Conservation (phyloP, 92 coral and sea anemone genomes). For the Phymanthus crucifer region DNA sequence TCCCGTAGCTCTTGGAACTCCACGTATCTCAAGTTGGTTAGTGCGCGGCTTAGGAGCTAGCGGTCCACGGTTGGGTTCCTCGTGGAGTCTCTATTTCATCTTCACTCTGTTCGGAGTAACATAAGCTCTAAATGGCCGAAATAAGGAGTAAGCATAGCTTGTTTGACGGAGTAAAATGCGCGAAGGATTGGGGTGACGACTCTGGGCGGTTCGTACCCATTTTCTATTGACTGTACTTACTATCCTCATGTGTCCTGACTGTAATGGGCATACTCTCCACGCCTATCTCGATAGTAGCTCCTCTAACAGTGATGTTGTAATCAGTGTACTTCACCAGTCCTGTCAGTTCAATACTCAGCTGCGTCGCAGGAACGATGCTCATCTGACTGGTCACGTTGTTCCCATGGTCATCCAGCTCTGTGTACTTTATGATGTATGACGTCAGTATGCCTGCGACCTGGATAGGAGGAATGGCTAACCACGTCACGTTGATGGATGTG, state of each 20-base stretch:
- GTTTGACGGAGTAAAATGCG: no score
- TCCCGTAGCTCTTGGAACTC: no score
- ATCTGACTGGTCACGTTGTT: constrained; percentile 14
- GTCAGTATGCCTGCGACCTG: constrained; percentile 69
- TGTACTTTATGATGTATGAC: constrained; percentile 55
- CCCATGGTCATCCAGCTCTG: constrained; percentile 22
- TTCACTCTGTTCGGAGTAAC: no score
- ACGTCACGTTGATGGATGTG: constrained; percentile 54
- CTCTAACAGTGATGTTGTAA: constrained; percentile 62
- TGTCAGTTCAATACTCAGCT: constrained; percentile 45
- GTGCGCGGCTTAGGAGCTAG: no score
- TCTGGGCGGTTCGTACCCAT: no score
- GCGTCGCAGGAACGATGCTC: constrained; percentile 22
- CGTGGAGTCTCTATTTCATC: no score
- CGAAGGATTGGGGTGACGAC: no score
- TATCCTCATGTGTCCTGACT: constrained; percentile 63
- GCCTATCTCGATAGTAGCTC: constrained; percentile 62
- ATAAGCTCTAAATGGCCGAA: no score
- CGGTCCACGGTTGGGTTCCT: no score
- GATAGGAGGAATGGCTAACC: constrained; percentile 57
- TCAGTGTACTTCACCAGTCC: constrained; percentile 59
- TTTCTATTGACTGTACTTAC: no score
- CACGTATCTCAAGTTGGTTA: no score
- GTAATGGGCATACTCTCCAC: constrained; percentile 49
- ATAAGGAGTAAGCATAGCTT: no score